Evolutionary conservation across 1,140 invertebrate genomes (phyloP), one percentile per base, ranked within the genome.

Genomic region (Drosophila orosa): DNA sequence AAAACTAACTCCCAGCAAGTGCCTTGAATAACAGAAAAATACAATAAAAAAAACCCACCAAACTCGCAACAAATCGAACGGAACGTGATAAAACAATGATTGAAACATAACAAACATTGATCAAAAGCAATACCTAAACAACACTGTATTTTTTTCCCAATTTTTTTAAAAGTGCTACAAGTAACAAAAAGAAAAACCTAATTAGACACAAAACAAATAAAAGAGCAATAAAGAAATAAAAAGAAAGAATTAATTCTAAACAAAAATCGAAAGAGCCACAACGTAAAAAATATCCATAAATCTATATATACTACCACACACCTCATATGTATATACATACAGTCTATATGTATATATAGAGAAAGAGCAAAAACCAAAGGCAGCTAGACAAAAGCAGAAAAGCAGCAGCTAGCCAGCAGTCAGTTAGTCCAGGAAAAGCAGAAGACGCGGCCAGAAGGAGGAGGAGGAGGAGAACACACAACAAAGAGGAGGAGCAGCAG

Each of bases 261-360:
- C 42, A 24, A 35, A 60, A 29, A 39, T 39, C 59, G 42, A 47
- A 66, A 63, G 25, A 37, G 27, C 39, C 33, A 15, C 63, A 69
- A 39, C 63, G 67, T 67, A 71, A 67, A 57, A 71, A 71, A 57
- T 71, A 71, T 71, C 67, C 66, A 71, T 71, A 71, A 71, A 58
- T 71, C 33, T 57, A 68, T 69, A 82, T 78, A 78, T 60, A 62
- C 48, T 44, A 60, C 40, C 29, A 60, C 55, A 55, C 47, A 31
- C 48, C 59, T 50, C 47, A 54, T 56, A 80, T 62, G 71, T 71
- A 81, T 57, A 50, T 13, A 29, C 15, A 45, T 24, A 45, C 15
- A 29, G 25, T 27, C 13, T 27, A 48, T 48, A 54, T 35, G 5
- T 54, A 22, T 54, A 54, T 35, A 52, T 22, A 52, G 48, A 52